Evolutionary conservation across 2,888 invertebrate genomes (phyloP).

Genomic region (Meandrusa payeni): DNA sequence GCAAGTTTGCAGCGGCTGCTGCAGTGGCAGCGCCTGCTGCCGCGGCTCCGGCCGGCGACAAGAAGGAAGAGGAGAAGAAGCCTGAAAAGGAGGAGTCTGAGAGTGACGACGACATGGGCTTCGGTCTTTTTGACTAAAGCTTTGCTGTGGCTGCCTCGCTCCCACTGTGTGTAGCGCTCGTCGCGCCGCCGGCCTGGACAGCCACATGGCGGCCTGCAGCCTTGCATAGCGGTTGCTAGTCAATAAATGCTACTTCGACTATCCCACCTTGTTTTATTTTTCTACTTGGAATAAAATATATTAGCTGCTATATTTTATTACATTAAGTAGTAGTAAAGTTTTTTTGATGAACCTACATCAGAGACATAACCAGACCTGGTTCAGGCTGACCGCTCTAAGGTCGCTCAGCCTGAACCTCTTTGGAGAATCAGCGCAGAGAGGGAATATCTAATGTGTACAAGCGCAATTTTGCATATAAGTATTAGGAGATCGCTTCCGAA

Average conservation of each 20-base stretch:
- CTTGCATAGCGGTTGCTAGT: slow-evolving; percentile 42
- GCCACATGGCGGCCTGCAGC: slow-evolving; percentile 66
- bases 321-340: too few species aligned
- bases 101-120: slow-evolving; percentile 98
- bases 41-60: slow-evolving; percentile 81
- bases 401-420: too few species aligned
- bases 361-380: too few species aligned
- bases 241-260: slow-evolving; percentile 52
- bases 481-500: too few species aligned
- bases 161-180: slow-evolving; percentile 36
- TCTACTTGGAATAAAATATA: too few species aligned
- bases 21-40: slow-evolving; percentile 84
- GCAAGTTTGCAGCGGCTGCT: slow-evolving; percentile 88
- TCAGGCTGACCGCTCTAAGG: too few species aligned
- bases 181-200: slow-evolving; percentile 71
- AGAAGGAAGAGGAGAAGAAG: slow-evolving; percentile 86
- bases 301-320: too few species aligned
- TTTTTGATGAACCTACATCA: too few species aligned
- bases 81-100: slow-evolving; percentile 91
- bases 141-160: slow-evolving; percentile 33
- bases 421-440: too few species aligned
- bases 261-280: slow-evolving; percentile 29
- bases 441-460: too few species aligned
- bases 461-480: too few species aligned
- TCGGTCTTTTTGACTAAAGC: slow-evolving; percentile 93